A percentile compares a stretch with the other conserved stretches of the same genome.
phyloP scores from a whole-genome alignment of 2,113 vertebrate species.

The Nothobranchius kuhntae region DNA sequence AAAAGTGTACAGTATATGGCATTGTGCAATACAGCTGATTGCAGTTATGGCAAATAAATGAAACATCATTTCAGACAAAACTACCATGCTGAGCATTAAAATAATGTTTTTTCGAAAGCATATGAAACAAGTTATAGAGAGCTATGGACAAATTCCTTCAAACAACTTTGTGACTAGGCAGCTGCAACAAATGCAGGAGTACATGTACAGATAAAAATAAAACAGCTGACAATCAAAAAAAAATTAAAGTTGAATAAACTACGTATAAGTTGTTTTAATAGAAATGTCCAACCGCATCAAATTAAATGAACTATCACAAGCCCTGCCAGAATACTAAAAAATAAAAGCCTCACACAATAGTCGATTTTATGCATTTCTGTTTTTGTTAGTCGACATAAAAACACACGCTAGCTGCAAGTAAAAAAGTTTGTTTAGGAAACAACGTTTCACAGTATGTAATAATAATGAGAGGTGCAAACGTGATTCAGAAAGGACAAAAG shows the following conservation, averaged over 20 bases:
- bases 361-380: conserved; percentile 50
- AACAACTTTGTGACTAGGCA: conserved; percentile 51
- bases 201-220: conserved; percentile 37
- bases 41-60: conserved; percentile 70
- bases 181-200: conserved; percentile 60
- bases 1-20: conserved; percentile 69
- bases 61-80: conserved; percentile 67
- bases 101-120: conserved; percentile 59
- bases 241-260: conserved; percentile 30
- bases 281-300: conserved; percentile 25
- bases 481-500: conserved; percentile 8
- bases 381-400: conserved; percentile 55
- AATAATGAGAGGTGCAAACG: conserved; percentile 68
- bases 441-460: conserved; percentile 78
- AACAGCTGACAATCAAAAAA: conserved; percentile 34
- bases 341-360: conserved; percentile 46
- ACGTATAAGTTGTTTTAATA: conserved; percentile 37
- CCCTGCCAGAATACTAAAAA: conserved; percentile 40
- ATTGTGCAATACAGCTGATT: conserved; percentile 74
- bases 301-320: conserved; percentile 39
- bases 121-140: conserved; percentile 57
- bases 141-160: conserved; percentile 53
- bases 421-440: conserved; percentile 57
- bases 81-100: conserved; percentile 66
- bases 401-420: conserved; percentile 78